Evolutionary conservation across 1,140 invertebrate species (phyloP), one percentile per base, ranked within the genome.

Genomic region (Drosophila ohnishii): DNA sequence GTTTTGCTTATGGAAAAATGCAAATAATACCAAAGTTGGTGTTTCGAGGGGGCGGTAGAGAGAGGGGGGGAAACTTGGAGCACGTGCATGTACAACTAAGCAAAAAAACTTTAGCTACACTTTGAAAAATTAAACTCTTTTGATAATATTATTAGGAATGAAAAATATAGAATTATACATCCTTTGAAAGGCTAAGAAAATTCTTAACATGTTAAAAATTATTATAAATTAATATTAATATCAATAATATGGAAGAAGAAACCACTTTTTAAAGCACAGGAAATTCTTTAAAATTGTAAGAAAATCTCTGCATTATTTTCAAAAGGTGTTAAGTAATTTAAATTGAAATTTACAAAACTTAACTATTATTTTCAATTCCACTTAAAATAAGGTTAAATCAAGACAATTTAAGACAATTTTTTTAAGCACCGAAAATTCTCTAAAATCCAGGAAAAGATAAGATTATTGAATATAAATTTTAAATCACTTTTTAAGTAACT

Each of bases 1-100:
- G 70, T 69, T 87, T 81, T 69, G 73, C 60, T 84, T 84, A 85
- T 85, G 81, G 62, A 74, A 62, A 84, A 80, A 88, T 88, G 84
- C 83, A 87, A 87, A 87, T 79, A 80, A 58, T 63, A 57, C 35
- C 57, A 58, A 59, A 75, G 39, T 75, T 76, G 42, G 40, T 44
- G 37, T 22, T 45, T 55, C 22, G 13, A 11, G 32, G 28, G 30
- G 37, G 19, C 19, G 55, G 60, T 55, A 37, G 55, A 19, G 35
- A 28, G n/a, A n/a, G 22, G 37, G 30, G 59, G 67, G 44, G 40
- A 62, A 62, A 69, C 50, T 42, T 50, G 50, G 45, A 85, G 72
- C 82, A 86, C 80, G 80, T 84, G 80, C 77, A 80, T 64, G 69
- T 40, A 58, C 56, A 57, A 16, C 19, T 16, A 47, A 50, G 53